Conservation (phyloP, 2,113 vertebrate species). For the Misgurnus mizolepis region DNA sequence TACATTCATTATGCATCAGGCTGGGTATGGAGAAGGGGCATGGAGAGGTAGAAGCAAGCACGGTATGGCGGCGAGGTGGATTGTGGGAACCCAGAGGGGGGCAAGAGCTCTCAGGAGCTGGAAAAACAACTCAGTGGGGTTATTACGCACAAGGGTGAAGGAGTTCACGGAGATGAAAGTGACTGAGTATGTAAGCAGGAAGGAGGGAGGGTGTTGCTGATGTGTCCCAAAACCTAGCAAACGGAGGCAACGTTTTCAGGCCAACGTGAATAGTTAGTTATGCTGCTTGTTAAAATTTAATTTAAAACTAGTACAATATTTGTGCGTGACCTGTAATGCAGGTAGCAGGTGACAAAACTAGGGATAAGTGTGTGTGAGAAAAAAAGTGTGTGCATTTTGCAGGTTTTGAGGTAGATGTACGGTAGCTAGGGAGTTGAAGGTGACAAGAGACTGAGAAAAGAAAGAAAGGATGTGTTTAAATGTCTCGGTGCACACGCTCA, state of each 20-base stretch:
- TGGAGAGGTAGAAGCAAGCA: conserved; percentile 48
- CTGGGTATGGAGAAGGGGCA: conserved; percentile 50
- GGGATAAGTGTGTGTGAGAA: background rate
- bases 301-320: too few species aligned
- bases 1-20: conserved; percentile 71
- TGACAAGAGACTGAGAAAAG: conserved; percentile 36
- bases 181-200: background rate
- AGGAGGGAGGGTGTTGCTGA: background rate
- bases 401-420: conserved; percentile 8
- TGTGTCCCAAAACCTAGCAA: background rate
- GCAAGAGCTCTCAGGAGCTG: conserved; percentile 25
- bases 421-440: conserved; percentile 38
- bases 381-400: background rate
- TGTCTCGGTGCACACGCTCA: conserved; percentile 42
- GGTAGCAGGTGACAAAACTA: too few species aligned
- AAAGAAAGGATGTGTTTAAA: conserved; percentile 34
- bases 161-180: conserved; percentile 16
- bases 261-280: too few species aligned
- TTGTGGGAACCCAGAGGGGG: conserved; percentile 51
- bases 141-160: conserved; percentile 31
- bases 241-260: background rate
- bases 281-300: too few species aligned
- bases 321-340: too few species aligned
- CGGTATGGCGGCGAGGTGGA: conserved; percentile 32
- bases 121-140: conserved; percentile 38